Evolutionary conservation across 1,140 invertebrate genomes (phyloP).

Genomic region (Caenorhabditis latens): DNA sequence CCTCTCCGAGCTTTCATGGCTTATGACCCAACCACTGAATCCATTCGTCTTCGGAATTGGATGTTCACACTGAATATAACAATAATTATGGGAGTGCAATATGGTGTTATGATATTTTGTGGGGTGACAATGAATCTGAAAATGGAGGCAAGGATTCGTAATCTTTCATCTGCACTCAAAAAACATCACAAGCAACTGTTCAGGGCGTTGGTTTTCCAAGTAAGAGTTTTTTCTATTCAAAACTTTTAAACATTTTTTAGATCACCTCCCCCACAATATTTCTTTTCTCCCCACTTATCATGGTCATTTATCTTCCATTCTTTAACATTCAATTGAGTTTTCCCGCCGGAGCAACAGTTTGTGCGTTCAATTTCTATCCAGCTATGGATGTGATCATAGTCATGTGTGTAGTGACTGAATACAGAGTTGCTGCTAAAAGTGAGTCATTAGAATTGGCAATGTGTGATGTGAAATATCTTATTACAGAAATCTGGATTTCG

Average conservation of each 20-base stretch:
- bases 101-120: constrained; percentile 6
- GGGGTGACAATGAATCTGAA: not conserved
- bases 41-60: not conserved
- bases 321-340: not conserved
- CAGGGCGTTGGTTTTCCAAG: not conserved
- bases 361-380: not conserved
- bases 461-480: too few relatives aligned
- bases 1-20: not conserved
- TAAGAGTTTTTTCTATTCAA: too few relatives aligned
- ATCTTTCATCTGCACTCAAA: not conserved
- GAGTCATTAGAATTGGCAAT: not conserved
- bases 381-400: not conserved
- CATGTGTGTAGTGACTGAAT: not conserved
- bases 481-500: too few relatives aligned
- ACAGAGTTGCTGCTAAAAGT: not conserved
- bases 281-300: not conserved
- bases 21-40: not conserved
- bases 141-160: not conserved
- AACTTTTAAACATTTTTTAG: too few relatives aligned
- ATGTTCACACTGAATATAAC: not conserved
- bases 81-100: not conserved
- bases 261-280: not conserved
- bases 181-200: not conserved
- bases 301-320: not conserved
- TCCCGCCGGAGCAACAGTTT: not conserved